phyloP scores from a whole-genome alignment of 2,888 invertebrate genomes.

The Macrosiphum euphorbiae region DNA sequence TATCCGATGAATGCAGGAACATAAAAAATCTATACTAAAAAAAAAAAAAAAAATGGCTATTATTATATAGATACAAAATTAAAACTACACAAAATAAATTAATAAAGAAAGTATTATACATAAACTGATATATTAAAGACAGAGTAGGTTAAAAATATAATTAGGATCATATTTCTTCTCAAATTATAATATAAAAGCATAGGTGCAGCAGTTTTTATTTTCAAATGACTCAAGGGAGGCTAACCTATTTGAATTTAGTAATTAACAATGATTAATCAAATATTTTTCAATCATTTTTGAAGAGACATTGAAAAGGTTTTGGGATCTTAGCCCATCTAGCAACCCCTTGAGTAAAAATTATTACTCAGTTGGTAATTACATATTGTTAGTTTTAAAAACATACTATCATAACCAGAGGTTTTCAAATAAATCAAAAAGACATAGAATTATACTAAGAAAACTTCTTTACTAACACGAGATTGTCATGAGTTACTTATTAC shows the following conservation, averaged over 20 bases:
- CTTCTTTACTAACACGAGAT: too few species aligned
- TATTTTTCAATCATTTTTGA: neutral
- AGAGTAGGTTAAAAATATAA: neutral
- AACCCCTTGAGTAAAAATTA: neutral
- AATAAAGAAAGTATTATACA: neutral
- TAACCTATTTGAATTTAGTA: neutral
- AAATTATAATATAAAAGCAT: neutral
- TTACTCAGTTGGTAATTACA: neutral
- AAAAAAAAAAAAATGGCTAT: conserved; percentile 54
- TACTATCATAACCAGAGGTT: neutral
- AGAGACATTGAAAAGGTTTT: neutral
- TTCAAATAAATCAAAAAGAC: neutral
- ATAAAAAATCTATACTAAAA: conserved; percentile 89
- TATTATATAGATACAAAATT: neutral
- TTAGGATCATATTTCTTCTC: neutral
- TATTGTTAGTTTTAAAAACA: neutral
- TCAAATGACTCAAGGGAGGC: neutral
- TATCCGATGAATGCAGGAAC: conserved; percentile 90
- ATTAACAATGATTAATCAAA: neutral
- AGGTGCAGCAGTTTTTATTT: neutral
- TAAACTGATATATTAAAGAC: neutral
- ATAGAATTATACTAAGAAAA: too few species aligned
- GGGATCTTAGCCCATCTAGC: neutral
- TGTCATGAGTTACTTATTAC: neutral
- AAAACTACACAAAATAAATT: neutral